These are phyloP conservation scores for Pycnonotus jocosus DNA, from an alignment of 2,113 vertebrate species.

Conservation along the genomic window DNA sequence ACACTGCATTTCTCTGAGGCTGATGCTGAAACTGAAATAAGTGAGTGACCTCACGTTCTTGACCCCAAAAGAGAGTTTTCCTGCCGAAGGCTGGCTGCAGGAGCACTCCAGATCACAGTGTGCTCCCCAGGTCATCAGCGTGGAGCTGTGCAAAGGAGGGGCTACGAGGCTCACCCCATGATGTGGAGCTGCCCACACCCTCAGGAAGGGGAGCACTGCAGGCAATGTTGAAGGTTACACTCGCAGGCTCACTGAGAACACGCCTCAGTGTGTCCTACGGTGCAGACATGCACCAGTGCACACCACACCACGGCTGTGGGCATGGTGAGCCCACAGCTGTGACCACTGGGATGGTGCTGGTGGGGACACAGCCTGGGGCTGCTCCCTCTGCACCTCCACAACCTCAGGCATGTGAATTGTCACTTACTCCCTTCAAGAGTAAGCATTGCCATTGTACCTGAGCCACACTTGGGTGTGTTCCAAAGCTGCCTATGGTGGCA, in stretches of 20 bases:
- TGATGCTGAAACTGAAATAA: not conserved
- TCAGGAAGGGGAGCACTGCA: not conserved
- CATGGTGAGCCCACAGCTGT: not conserved
- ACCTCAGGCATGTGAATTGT: not conserved
- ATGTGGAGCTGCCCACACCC: accelerated
- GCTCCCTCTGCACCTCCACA: not conserved
- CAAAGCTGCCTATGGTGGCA: not conserved
- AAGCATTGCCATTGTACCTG: accelerated
- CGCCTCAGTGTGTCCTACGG: not conserved
- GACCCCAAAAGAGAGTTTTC: not conserved
- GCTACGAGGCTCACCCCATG: accelerated
- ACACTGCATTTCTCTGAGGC: not conserved
- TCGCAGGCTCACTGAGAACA: not conserved
- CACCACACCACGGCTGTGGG: not conserved
- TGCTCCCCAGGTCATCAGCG: accelerated
- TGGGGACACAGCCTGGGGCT: not conserved
- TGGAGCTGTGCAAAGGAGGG: not conserved
- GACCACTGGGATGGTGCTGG: not conserved
- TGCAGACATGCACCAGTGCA: accelerated
- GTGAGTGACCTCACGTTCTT: not conserved
- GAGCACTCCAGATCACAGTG: accelerated
- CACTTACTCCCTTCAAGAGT: not conserved
- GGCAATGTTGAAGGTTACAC: not conserved
- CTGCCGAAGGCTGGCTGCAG: not conserved
- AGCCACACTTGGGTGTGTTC: not conserved